phyloP scores from a whole-genome alignment of 1,140 invertebrate genomes.

The Sitodiplosis mosellana region DNA sequence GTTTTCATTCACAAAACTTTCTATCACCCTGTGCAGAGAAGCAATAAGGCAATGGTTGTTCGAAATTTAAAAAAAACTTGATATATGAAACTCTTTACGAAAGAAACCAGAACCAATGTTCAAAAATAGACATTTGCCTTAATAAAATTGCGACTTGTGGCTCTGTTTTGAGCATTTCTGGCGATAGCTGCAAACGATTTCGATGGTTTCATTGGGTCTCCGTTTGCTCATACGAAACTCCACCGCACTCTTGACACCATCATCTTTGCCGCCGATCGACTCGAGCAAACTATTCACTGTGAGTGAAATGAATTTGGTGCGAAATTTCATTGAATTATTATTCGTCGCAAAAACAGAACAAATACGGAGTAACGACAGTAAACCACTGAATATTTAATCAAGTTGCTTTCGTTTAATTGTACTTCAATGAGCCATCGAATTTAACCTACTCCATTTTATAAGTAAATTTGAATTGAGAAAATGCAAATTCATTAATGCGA shows the following conservation, averaged over 20 bases:
- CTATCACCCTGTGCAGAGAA: neutral
- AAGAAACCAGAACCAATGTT: neutral
- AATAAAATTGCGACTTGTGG: slow-evolving; percentile 35
- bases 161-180: slow-evolving; percentile 23
- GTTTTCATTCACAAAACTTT: slow-evolving; percentile 8
- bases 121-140: slow-evolving; percentile 36
- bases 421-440: no score
- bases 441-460: no score
- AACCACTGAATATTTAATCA: neutral
- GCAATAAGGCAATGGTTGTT: no score
- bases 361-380: neutral
- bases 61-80: neutral
- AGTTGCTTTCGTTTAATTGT: neutral
- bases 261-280: slow-evolving; percentile 34
- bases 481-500: no score
- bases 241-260: slow-evolving; percentile 30
- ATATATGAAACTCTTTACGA: slow-evolving; percentile 17
- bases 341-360: neutral
- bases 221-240: slow-evolving; percentile 33
- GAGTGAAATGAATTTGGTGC: slow-evolving; percentile 23
- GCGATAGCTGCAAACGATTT: slow-evolving; percentile 21
- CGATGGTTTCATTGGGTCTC: slow-evolving; percentile 32
- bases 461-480: no score
- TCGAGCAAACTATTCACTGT: slow-evolving; percentile 36
- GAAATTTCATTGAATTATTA: neutral